phyloP scores from a whole-genome alignment of 2,888 invertebrate genomes.

The Polia nebulosa region DNA sequence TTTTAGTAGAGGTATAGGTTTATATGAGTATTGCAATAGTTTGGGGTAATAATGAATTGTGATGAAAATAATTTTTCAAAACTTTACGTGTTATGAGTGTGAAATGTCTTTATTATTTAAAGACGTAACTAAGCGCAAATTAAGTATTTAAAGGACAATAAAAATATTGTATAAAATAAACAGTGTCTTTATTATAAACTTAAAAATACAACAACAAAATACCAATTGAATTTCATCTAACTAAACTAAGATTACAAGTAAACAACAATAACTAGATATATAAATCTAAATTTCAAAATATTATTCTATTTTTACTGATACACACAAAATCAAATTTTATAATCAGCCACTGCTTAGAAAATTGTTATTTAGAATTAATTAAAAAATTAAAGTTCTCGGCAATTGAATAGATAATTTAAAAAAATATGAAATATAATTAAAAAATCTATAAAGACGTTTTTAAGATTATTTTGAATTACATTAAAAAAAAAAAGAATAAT shows the following conservation, averaged over 20 bases:
- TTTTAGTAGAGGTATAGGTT: not conserved
- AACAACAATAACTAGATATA: not conserved
- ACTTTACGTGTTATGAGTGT: too few species aligned
- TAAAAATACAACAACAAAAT: not conserved
- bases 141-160: not conserved
- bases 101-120: not conserved
- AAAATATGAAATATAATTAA: not conserved
- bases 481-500: not conserved
- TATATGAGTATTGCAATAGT: not conserved
- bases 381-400: too few species aligned
- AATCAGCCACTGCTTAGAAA: slow-evolving; percentile 6
- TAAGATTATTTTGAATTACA: not conserved
- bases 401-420: too few species aligned
- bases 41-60: not conserved
- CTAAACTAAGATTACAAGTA: not conserved
- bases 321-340: not conserved
- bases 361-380: too few species aligned
- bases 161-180: slow-evolving; percentile 14
- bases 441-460: not conserved
- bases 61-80: not conserved
- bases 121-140: too few species aligned
- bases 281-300: not conserved
- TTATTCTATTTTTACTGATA: not conserved
- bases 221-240: not conserved
- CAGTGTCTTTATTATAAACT: slow-evolving; percentile 44